Conservation (phyloP, 2,797 vertebrate species). For the Leptoclinus maculatus region DNA sequence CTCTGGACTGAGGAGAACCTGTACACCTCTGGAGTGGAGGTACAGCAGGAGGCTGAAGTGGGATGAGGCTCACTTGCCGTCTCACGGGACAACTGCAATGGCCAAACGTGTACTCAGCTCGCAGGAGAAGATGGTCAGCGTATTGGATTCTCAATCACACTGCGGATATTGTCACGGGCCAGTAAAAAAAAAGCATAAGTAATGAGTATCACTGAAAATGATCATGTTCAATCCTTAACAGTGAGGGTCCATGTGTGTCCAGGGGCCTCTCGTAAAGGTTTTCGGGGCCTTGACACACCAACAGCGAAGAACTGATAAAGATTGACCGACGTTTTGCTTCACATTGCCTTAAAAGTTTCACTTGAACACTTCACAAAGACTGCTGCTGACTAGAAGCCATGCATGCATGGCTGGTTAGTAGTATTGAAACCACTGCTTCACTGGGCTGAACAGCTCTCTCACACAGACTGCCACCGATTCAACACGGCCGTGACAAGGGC, state of each 20-base stretch:
- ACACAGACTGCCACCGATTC: too few species aligned
- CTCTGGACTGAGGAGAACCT: background rate
- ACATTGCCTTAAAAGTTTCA: background rate
- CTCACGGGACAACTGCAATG: background rate
- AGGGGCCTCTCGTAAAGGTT: background rate
- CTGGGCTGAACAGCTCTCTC: background rate
- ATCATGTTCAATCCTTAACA: too few species aligned
- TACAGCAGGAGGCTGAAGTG: constrained; percentile 14
- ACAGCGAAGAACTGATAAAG: background rate
- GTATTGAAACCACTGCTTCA: background rate
- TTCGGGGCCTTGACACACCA: background rate
- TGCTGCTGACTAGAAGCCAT: background rate
- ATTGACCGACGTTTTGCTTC: background rate
- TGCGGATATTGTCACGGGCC: background rate
- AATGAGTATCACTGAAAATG: background rate
- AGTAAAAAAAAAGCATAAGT: background rate
- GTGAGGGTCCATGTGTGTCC: background rate
- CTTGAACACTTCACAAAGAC: background rate
- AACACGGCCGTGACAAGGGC: background rate
- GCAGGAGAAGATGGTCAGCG: background rate
- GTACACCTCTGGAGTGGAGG: background rate
- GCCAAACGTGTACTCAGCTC: background rate
- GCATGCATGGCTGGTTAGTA: background rate
- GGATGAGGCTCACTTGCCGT: constrained; percentile 28
- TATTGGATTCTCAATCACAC: background rate